Conservation (phyloP, 1,140 invertebrate genomes). For the Lethrus apterus region DNA sequence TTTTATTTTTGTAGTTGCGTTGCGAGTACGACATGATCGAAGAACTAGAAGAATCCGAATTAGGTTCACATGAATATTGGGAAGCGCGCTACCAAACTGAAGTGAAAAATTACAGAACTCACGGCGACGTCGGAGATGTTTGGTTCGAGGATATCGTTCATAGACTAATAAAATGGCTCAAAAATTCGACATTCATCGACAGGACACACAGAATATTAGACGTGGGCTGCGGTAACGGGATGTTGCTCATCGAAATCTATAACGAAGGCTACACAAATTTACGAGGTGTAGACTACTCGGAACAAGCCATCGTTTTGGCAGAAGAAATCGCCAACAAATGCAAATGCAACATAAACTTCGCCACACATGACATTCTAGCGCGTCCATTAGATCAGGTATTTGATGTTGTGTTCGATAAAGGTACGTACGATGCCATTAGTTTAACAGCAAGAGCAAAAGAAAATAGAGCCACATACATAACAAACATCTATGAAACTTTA, state of each 20-base stretch:
- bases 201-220: conserved; percentile 53
- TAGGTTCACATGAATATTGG: conserved; percentile 82
- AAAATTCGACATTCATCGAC: conserved; percentile 36
- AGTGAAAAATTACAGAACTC: conserved; percentile 70
- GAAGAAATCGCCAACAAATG: conserved; percentile 53
- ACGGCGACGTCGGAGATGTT: conserved; percentile 84
- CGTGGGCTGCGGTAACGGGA: conserved; percentile 86
- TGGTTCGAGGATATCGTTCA: conserved; percentile 83
- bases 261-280: conserved; percentile 66
- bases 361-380: conserved; percentile 51
- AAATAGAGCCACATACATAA: conserved; percentile 60
- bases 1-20: background rate
- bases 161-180: conserved; percentile 63
- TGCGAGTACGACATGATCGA: conserved; percentile 32
- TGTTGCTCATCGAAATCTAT: conserved; percentile 69
- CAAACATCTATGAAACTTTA: conserved; percentile 56
- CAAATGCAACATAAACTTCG: conserved; percentile 48
- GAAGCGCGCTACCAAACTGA: conserved; percentile 72
- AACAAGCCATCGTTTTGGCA: conserved; percentile 69
- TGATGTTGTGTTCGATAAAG: conserved; percentile 76
- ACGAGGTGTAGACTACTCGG: conserved; percentile 77
- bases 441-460: conserved; percentile 58
- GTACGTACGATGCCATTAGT: conserved; percentile 89
- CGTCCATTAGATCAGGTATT: conserved; percentile 43
- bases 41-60: conserved; percentile 63